phyloP scores from a whole-genome alignment of 2,888 invertebrate species.

The Eulithis prunata region DNA sequence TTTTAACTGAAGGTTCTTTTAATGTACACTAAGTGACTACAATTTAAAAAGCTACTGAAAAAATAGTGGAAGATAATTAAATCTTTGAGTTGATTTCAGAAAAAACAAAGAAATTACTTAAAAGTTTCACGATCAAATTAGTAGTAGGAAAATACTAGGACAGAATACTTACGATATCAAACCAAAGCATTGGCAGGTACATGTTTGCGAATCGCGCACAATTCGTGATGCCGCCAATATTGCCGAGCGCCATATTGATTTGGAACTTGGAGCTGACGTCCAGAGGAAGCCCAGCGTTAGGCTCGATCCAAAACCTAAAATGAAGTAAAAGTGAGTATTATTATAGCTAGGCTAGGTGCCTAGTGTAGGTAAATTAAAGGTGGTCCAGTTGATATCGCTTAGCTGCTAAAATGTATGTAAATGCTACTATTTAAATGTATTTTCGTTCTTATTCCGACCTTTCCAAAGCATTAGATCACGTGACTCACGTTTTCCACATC shows the following conservation, averaged over 20 bases:
- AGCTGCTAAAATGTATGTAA: no score
- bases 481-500: neutral
- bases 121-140: neutral
- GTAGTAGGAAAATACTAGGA: neutral
- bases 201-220: slow-evolving; percentile 88
- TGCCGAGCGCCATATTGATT: slow-evolving; percentile 93
- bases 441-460: neutral
- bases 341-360: no score
- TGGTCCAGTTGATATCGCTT: no score
- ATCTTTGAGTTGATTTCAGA: no score
- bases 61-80: no score
- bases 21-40: no score
- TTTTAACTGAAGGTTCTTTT: no score
- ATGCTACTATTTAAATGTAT: no score
- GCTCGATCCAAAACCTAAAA: slow-evolving; percentile 91
- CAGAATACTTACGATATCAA: slow-evolving; percentile 91
- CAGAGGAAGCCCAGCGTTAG: slow-evolving; percentile 91
- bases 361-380: no score
- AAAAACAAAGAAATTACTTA: no score
- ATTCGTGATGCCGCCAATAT: slow-evolving; percentile 87
- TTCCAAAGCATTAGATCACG: neutral
- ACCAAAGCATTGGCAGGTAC: slow-evolving; percentile 93
- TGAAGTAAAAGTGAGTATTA: no score
- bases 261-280: slow-evolving; percentile 92
- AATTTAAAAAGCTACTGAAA: no score